Evolutionary conservation across 92 coral and sea anemone genomes (phyloP), one percentile per base, ranked within the genome.

Genomic region (Heteractis magnifica): DNA sequence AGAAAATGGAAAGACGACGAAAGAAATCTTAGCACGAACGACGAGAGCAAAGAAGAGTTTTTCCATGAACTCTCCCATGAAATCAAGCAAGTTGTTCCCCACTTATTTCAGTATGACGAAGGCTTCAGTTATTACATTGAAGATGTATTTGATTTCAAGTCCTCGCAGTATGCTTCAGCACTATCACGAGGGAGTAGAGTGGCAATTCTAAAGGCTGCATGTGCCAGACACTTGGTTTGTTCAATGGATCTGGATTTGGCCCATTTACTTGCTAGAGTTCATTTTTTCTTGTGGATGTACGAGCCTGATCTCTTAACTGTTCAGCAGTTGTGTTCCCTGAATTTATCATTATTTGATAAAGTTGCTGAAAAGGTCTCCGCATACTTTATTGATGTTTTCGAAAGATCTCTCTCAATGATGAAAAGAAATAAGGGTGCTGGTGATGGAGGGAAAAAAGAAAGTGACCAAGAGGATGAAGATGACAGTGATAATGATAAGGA

Each of bases 271-370:
- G 82, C 86, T 65, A 87, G 83, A 49, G 70, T 83, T 23, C 86
- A 88, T 62, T 83, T 77, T 48, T 77, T 88, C 14, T 78, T 88
- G 52, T 88, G 90, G 90, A 81, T 68, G 87, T 78, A 83, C 71
- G 90, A 88, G 62, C 49, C 84, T 16, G 50, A 79, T 14, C 20
- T 83, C 60, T 58, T 83, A 56, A 83, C 84, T 23, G 18, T 83
- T 52, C 82, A 82, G 80, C 90, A 88, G 51, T 84, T 88, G n/a
- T 85, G 52, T 58, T 58, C 81, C 4, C 51, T 83, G 34, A 68
- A 65, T 52, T 52, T 26, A 49, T 49, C 49, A 12, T 50, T 78
- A 75, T 50, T 83, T 10, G 73, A 59, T 44, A 10, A 78, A 58
- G 81, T 71, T 51, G 16, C 83, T 5, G 75, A 73, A 53, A 60